A percentile compares a stretch with the other conserved stretches of the same genome.
Conservation (phyloP, 2,888 invertebrate species). For the Sinodicranocentrus sp. region DNA sequence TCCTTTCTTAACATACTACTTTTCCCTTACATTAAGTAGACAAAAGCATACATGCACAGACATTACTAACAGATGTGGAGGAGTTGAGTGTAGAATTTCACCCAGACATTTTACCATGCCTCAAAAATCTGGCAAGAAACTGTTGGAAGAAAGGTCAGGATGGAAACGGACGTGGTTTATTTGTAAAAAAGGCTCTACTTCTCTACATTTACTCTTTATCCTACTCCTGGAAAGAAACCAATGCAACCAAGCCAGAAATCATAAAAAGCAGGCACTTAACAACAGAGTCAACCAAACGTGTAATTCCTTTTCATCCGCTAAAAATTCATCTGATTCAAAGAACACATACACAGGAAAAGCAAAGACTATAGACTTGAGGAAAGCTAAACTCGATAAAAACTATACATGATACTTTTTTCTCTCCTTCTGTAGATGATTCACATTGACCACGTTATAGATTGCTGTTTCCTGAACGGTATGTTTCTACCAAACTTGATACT, state of each 20-base stretch:
- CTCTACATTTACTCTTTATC: no score
- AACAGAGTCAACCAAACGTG: slow-evolving; percentile 42
- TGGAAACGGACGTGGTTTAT: no score
- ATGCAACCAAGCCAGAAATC: slow-evolving; percentile 25
- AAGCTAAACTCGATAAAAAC: background rate
- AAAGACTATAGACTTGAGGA: no score
- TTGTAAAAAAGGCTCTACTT: background rate
- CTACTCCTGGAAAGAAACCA: slow-evolving; percentile 10
- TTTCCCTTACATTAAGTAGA: background rate
- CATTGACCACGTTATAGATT: no score
- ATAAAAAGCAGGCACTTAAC: slow-evolving; percentile 37
- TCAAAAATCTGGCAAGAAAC: no score
- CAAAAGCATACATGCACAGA: slow-evolving; percentile 7
- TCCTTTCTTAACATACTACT: background rate
- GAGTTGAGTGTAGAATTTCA: background rate
- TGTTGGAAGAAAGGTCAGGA: background rate
- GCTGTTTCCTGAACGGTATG: no score
- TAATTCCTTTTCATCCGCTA: slow-evolving; percentile 48
- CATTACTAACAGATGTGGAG: no score
- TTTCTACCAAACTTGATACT: no score
- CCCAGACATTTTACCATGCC: background rate
- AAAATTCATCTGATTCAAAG: slow-evolving; percentile 31
- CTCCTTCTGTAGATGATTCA: no score
- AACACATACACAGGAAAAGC: no score
- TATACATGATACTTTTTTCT: no score